Evolutionary conservation across 1,140 invertebrate species (phyloP).

Genomic region (Trichoplusia ni): DNA sequence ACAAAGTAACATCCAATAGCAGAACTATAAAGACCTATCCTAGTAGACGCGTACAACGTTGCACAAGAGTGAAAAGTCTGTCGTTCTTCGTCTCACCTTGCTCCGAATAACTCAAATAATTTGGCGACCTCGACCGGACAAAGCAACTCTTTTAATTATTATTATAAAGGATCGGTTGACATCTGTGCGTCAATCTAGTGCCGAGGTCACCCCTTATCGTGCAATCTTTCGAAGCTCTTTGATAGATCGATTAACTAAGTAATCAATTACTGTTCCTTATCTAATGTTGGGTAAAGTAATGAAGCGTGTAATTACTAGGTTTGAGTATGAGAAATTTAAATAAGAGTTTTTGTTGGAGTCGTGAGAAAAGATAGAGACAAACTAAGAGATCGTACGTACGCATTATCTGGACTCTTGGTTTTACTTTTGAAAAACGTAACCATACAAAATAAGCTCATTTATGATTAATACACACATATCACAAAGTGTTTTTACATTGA

Average conservation of each 20-base stretch:
- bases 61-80: constrained; percentile 57
- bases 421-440: too few species aligned
- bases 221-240: constrained; percentile 27
- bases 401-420: too few species aligned
- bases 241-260: constrained; percentile 1
- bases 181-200: constrained; percentile 51
- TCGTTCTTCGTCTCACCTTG: constrained; percentile 62
- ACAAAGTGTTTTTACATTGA: too few species aligned
- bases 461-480: too few species aligned
- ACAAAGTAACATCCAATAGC: too few species aligned
- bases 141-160: constrained; percentile 67
- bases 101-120: constrained; percentile 69
- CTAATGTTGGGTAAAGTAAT: constrained; percentile 23
- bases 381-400: too few species aligned
- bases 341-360: constrained; percentile 15
- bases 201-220: constrained; percentile 42
- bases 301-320: constrained; percentile 26
- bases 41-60: constrained; percentile 49
- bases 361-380: too few species aligned
- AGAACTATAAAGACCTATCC: too few species aligned
- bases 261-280: constrained; percentile 21
- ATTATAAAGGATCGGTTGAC: constrained; percentile 63
- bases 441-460: too few species aligned
- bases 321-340: background rate
- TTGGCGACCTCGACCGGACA: constrained; percentile 65